These are phyloP conservation scores for Bujurquina vittata DNA, from an alignment of 2,113 vertebrate species.

Conservation along the genomic window DNA sequence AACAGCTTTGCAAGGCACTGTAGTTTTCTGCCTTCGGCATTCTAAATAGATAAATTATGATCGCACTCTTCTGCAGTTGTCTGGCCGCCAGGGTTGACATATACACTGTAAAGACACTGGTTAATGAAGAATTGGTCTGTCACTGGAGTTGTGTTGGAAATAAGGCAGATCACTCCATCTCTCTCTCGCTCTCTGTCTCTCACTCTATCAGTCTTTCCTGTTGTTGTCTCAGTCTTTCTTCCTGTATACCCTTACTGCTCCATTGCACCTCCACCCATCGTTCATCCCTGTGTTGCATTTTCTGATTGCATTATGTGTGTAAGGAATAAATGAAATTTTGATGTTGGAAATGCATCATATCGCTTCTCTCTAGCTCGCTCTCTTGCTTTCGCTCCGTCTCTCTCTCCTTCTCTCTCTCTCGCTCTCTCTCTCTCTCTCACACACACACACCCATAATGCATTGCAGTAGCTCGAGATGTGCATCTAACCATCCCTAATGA, in stretches of 20 bases:
- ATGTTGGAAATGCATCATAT: slow-evolving; percentile 66
- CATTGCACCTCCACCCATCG: slow-evolving; percentile 58
- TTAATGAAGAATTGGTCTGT: slow-evolving; percentile 75
- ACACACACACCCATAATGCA: slow-evolving; percentile 59
- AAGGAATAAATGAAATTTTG: slow-evolving; percentile 66
- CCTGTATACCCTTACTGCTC: slow-evolving; percentile 48
- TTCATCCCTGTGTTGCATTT: slow-evolving; percentile 50
- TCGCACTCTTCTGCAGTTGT: slow-evolving; percentile 65
- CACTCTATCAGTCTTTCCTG: slow-evolving; percentile 29
- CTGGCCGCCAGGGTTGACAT: slow-evolving; percentile 68
- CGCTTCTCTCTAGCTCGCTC: not conserved
- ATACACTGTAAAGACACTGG: slow-evolving; percentile 71
- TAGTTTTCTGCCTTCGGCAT: slow-evolving; percentile 54
- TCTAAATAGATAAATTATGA: slow-evolving; percentile 75
- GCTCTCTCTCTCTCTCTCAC: not conserved
- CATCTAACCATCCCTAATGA: slow-evolving; percentile 79
- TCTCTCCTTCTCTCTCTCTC: not conserved
- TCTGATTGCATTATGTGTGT: slow-evolving; percentile 50
- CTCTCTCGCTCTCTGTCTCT: slow-evolving; percentile 38
- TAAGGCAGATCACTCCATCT: slow-evolving; percentile 65
- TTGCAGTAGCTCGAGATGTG: slow-evolving; percentile 67
- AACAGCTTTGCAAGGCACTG: slow-evolving; percentile 37
- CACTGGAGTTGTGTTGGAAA: slow-evolving; percentile 61
- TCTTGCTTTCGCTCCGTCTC: too few species aligned
- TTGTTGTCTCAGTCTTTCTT: slow-evolving; percentile 48